phyloP scores from a whole-genome alignment of 2,113 vertebrate genomes.

The Struthio camelus region DNA sequence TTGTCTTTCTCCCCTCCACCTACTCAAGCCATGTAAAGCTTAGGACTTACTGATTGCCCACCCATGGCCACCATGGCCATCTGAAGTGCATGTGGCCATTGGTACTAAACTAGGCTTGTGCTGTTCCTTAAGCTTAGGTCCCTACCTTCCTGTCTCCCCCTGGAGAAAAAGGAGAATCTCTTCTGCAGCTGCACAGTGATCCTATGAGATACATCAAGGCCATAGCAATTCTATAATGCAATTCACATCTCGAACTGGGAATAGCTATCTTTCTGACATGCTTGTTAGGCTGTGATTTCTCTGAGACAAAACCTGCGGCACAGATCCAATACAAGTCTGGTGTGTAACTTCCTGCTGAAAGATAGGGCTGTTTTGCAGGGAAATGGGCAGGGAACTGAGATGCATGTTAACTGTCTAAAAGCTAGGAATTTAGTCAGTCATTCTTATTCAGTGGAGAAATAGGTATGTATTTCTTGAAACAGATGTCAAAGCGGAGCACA shows the following conservation, averaged over 20 bases:
- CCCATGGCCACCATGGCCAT: background rate
- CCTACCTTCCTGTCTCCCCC: background rate
- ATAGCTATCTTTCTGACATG: background rate
- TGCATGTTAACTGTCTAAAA: background rate
- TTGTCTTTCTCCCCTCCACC: background rate
- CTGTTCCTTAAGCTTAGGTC: background rate
- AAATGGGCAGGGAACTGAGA: rapidly evolving
- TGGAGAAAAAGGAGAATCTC: background rate
- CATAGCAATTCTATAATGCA: rapidly evolving
- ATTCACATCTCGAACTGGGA: background rate
- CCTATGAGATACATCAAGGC: background rate
- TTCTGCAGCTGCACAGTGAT: background rate
- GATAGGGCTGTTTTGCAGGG: background rate
- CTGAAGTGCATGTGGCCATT: background rate
- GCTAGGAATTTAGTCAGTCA: background rate
- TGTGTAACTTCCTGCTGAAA: background rate
- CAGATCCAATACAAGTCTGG: background rate
- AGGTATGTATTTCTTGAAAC: background rate
- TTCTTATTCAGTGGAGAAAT: background rate
- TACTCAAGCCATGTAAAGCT: rapidly evolving
- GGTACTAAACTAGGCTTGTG: background rate
- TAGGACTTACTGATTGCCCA: rapidly evolving
- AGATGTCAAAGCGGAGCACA: background rate
- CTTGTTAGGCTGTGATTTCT: background rate
- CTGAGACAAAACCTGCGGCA: background rate